Evolutionary conservation across 2,888 invertebrate species (phyloP).

Genomic region (Rhagium mordax): DNA sequence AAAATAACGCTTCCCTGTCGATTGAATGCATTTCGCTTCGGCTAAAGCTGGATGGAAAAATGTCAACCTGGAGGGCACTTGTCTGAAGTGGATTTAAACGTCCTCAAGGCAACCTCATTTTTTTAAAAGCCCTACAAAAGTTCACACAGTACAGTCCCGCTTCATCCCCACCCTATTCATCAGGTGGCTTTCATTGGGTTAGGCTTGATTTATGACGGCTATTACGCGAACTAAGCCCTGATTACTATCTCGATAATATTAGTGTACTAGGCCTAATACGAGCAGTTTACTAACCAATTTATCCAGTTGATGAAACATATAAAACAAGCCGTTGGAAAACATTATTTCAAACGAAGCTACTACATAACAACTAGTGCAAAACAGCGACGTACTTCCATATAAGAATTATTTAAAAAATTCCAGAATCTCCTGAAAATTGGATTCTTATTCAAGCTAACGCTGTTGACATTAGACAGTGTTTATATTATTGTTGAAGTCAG

Average conservation of each 20-base stretch:
- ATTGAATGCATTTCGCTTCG: slow-evolving; percentile 1
- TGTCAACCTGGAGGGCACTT: slow-evolving; percentile 15
- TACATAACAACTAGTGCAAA: too few species aligned
- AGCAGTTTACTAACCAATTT: neutral
- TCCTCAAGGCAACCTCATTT: slow-evolving; percentile 8
- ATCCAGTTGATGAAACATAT: neutral
- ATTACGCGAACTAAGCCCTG: neutral
- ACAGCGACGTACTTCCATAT: too few species aligned
- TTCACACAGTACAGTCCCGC: neutral
- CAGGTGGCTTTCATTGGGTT: neutral
- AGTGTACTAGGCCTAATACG: neutral
- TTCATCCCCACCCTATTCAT: neutral
- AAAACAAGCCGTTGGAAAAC: too few species aligned
- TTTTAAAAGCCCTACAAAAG: slow-evolving; percentile 2
- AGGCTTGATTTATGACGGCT: neutral
- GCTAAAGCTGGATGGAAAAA: neutral
- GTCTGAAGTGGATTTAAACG: slow-evolving; percentile 28
- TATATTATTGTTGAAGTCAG: too few species aligned
- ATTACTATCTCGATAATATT: neutral
- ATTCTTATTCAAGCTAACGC: too few species aligned
- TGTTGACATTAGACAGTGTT: too few species aligned
- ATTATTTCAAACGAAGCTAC: too few species aligned
- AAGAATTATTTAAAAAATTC: too few species aligned
- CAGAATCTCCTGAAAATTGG: too few species aligned
- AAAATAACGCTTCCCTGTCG: slow-evolving; percentile 9